Conservation (phyloP, 2,888 invertebrate genomes). For the Diarsia rubi region DNA sequence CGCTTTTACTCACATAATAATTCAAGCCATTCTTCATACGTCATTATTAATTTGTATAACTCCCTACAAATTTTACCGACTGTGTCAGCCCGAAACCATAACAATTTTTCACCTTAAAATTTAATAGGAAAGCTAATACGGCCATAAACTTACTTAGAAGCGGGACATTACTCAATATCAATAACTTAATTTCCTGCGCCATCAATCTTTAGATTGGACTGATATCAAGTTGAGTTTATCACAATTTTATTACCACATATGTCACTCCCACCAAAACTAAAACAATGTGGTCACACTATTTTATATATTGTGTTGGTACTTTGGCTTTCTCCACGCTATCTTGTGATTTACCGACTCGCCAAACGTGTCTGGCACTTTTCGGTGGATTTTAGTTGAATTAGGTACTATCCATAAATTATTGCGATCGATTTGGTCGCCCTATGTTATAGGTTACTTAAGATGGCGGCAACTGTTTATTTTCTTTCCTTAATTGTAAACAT, state of each 20-base stretch:
- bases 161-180: conserved; percentile 71
- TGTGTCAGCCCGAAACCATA: conserved; percentile 65
- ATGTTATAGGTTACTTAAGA: conserved; percentile 47
- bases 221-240: conserved; percentile 70
- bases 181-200: conserved; percentile 69
- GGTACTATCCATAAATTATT: conserved; percentile 66
- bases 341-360: conserved; percentile 82
- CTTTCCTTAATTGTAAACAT: conserved; percentile 54
- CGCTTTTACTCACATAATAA: conserved; percentile 53
- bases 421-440: conserved; percentile 65
- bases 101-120: conserved; percentile 68
- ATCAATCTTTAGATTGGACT: conserved; percentile 70
- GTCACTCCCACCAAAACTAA: conserved; percentile 69
- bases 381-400: conserved; percentile 69
- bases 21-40: conserved; percentile 43
- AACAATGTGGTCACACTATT: conserved; percentile 72
- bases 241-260: conserved; percentile 70
- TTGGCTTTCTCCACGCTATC: conserved; percentile 80
- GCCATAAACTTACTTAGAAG: conserved; percentile 64
- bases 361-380: conserved; percentile 75
- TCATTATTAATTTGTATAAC: conserved; percentile 60
- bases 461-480: conserved; percentile 52
- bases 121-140: conserved; percentile 67
- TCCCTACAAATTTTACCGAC: conserved; percentile 50
- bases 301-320: conserved; percentile 72